Conservation (phyloP, 2,797 vertebrate species). For the Falco rusticolus region DNA sequence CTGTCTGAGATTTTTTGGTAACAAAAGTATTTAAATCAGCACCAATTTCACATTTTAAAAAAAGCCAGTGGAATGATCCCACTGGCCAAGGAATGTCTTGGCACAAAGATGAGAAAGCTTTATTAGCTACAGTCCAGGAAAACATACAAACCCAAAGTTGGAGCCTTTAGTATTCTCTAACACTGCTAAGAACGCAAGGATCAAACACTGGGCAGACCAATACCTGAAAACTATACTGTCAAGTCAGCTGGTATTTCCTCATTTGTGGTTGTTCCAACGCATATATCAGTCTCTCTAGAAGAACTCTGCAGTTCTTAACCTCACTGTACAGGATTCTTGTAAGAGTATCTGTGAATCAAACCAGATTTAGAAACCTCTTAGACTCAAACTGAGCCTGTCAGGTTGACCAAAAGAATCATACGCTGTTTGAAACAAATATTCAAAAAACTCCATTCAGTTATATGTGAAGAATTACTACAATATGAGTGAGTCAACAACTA, state of each 20-base stretch:
- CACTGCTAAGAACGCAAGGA: not conserved
- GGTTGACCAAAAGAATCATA: not conserved
- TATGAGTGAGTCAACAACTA: not conserved
- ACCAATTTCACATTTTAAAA: not conserved
- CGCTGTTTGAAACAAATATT: not conserved
- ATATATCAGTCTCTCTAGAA: not conserved
- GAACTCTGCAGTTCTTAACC: not conserved
- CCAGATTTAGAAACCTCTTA: not conserved
- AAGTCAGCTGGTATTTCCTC: not conserved
- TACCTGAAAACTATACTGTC: not conserved
- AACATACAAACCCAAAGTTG: not conserved
- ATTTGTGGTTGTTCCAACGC: not conserved
- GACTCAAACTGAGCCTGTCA: not conserved
- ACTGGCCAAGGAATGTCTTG: not conserved
- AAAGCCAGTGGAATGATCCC: not conserved
- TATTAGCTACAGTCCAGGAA: conserved; percentile 21
- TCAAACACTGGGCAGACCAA: not conserved
- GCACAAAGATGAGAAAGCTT: not conserved
- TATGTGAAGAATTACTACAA: not conserved
- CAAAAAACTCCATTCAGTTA: not conserved
- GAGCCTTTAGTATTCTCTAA: not conserved
- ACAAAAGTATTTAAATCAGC: not conserved
- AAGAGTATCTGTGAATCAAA: not conserved
- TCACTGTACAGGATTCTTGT: not conserved
- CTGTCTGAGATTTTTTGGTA: not conserved